phyloP scores from a whole-genome alignment of 2,113 vertebrate genomes.

The Dromaius novaehollandiae region DNA sequence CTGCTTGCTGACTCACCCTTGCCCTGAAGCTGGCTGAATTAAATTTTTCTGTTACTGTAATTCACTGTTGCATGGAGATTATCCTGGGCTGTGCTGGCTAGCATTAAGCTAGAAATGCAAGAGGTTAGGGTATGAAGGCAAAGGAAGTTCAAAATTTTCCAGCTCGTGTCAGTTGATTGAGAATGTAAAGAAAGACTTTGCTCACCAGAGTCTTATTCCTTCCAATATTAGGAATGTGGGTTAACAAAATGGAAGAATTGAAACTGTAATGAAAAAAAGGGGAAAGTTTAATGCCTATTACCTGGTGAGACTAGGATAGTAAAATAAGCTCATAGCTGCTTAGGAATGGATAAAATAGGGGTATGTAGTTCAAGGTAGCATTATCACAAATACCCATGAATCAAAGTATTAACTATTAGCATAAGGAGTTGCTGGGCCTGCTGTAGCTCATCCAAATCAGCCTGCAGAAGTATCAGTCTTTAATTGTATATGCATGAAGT shows the following conservation, averaged over 20 bases:
- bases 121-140: background rate
- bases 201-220: background rate
- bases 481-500: background rate
- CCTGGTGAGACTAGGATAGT: background rate
- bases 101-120: background rate
- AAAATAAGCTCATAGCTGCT: background rate
- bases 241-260: background rate
- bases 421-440: background rate
- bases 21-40: background rate
- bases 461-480: background rate
- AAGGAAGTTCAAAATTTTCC: background rate
- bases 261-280: background rate
- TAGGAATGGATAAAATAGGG: background rate
- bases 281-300: background rate
- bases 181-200: background rate
- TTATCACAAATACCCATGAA: background rate
- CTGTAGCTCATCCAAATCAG: background rate
- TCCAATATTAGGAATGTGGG: background rate
- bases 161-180: background rate
- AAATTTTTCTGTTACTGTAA: conserved; percentile 5
- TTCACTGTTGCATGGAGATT: conserved; percentile 15
- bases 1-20: conserved; percentile 16
- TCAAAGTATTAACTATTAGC: background rate
- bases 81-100: background rate
- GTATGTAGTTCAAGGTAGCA: background rate